Conservation (phyloP, 2,797 vertebrate species). For the Eutrigla gurnardus region DNA sequence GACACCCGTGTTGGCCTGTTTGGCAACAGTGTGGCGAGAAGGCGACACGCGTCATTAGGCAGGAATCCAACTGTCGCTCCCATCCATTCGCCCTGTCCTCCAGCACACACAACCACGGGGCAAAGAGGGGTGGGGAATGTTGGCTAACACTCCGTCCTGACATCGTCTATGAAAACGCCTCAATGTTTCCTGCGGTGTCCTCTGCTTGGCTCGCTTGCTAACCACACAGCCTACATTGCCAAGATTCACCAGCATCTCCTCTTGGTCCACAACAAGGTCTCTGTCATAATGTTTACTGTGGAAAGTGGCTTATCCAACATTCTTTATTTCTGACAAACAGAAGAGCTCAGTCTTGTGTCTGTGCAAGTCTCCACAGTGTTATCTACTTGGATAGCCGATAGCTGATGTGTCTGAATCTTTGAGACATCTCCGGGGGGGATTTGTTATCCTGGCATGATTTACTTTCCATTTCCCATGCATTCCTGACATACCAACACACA, state of each 20-base stretch:
- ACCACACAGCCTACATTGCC: conserved; percentile 20
- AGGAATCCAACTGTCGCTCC: conserved; percentile 42
- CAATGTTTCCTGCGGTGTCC: conserved; percentile 32
- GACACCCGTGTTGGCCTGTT: conserved; percentile 49
- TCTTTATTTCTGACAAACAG: not conserved
- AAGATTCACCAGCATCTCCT: conserved; percentile 30
- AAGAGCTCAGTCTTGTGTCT: conserved; percentile 25
- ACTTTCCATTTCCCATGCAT: conserved; percentile 39
- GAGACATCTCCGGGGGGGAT: conserved; percentile 17
- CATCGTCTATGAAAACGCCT: conserved; percentile 29
- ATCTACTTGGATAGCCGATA: not conserved
- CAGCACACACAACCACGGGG: conserved; percentile 27
- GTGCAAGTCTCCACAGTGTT: conserved; percentile 10
- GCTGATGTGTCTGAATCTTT: conserved; percentile 3
- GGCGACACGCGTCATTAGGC: conserved; percentile 61
- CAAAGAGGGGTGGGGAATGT: conserved; percentile 21
- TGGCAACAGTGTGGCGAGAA: conserved; percentile 46
- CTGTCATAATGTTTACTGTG: conserved; percentile 9
- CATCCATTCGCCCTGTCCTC: conserved; percentile 25
- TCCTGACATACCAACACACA: conserved; percentile 28
- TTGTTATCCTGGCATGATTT: conserved; percentile 35
- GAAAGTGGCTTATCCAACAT: not conserved
- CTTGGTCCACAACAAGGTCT: conserved; percentile 30
- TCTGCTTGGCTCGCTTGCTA: not conserved
- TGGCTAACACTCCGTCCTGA: conserved; percentile 5